Conservation (phyloP, 1,140 invertebrate genomes). For the Drosophila arawakana region DNA sequence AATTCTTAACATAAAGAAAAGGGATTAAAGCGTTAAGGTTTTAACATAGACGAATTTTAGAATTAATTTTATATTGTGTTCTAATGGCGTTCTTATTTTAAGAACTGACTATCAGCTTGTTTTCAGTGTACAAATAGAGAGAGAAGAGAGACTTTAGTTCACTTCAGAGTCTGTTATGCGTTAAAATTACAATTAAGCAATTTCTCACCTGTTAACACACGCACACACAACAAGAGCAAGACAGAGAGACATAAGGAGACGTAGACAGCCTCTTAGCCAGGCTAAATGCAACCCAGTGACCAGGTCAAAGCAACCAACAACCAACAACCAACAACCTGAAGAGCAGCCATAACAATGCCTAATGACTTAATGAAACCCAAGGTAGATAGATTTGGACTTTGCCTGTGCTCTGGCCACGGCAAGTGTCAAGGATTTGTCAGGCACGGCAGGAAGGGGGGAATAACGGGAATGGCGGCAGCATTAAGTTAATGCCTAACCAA, state of each 20-base stretch:
- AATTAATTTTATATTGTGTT: no score
- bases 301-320: conserved; percentile 20
- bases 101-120: no score
- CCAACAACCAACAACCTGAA: conserved; percentile 9
- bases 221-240: not conserved
- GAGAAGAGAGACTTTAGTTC: not conserved
- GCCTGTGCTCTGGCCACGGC: conserved; percentile 33
- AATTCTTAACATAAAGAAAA: no score
- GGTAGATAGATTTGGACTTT: conserved; percentile 22
- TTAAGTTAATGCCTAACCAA: conserved; percentile 79
- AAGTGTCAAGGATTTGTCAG: conserved; percentile 74
- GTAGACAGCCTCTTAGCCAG: conserved; percentile 17
- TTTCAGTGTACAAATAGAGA: not conserved
- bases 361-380: conserved; percentile 76
- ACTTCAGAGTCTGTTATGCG: conserved; percentile 50
- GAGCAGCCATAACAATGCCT: conserved; percentile 67
- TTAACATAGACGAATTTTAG: no score
- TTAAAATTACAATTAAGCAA: conserved; percentile 81
- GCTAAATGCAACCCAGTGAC: conserved; percentile 44
- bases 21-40: not conserved
- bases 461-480: conserved; percentile 38
- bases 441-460: conserved; percentile 24
- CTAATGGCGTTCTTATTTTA: no score
- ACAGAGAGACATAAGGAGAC: conserved; percentile 16
- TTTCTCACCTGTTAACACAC: conserved; percentile 76